phyloP scores from a whole-genome alignment of 1,140 invertebrate species.

The Calliopsis andreniformis region DNA sequence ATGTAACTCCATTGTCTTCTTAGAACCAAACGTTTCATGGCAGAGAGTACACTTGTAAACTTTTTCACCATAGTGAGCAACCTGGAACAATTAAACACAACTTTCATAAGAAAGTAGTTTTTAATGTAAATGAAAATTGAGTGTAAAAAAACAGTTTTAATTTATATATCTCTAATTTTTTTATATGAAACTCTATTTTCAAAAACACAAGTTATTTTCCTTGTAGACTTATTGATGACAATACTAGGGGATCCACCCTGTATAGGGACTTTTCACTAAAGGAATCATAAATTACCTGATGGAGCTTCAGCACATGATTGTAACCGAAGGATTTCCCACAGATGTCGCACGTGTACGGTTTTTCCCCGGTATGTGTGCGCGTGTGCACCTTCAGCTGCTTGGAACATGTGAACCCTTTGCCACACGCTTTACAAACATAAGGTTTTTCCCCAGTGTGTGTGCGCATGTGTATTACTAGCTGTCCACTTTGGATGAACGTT shows the following conservation, averaged over 20 bases:
- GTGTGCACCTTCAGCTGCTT: slow-evolving; percentile 94
- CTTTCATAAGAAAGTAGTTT: neutral
- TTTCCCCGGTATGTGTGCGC: slow-evolving; percentile 93
- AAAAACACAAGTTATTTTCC: too few relatives aligned
- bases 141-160: too few relatives aligned
- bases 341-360: slow-evolving; percentile 88
- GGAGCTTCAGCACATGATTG: slow-evolving; percentile 93
- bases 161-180: too few relatives aligned
- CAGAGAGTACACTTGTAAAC: slow-evolving; percentile 96
- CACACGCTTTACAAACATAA: slow-evolving; percentile 92
- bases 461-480: slow-evolving; percentile 91
- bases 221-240: too few relatives aligned
- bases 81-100: slow-evolving; percentile 65
- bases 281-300: slow-evolving; percentile 81
- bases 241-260: too few relatives aligned
- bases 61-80: slow-evolving; percentile 95
- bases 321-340: slow-evolving; percentile 93
- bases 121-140: too few relatives aligned
- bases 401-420: slow-evolving; percentile 94
- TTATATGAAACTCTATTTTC: too few relatives aligned
- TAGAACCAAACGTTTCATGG: slow-evolving; percentile 93
- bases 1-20: slow-evolving; percentile 94
- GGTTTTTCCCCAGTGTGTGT: slow-evolving; percentile 96
- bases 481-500: slow-evolving; percentile 94
- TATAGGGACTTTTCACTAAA: neutral